These are phyloP conservation scores for Clarias gariepinus DNA, from an alignment of 2,113 vertebrate genomes.

Conservation along the genomic window DNA sequence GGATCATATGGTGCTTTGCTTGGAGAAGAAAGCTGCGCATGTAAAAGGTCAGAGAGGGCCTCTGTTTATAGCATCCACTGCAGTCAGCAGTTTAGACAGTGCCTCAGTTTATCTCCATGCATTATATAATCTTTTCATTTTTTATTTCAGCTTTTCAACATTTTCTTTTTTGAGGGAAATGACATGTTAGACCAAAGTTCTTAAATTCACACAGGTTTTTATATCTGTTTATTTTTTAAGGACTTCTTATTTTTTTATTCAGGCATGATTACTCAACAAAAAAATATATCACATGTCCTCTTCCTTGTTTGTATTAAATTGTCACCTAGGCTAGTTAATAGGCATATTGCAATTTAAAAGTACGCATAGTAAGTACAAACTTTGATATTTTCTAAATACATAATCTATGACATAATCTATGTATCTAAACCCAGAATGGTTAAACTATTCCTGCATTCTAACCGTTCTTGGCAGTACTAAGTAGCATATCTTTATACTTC, in stretches of 20 bases:
- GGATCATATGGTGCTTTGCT: not conserved
- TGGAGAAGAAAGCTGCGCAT: not conserved
- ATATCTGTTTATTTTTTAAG: not conserved
- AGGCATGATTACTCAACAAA: not conserved
- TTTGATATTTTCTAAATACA: not conserved
- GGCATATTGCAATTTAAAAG: not conserved
- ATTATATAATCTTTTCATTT: not conserved
- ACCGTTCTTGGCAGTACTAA: conserved; percentile 17
- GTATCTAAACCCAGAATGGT: not conserved
- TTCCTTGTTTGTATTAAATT: not conserved
- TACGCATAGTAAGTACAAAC: not conserved
- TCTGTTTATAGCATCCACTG: not conserved
- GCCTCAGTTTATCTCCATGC: not conserved
- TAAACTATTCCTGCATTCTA: not conserved
- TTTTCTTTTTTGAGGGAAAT: not conserved
- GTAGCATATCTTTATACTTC: not conserved
- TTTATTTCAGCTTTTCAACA: not conserved
- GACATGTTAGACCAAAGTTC: not conserved
- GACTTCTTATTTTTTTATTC: not conserved
- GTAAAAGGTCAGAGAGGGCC: conserved; percentile 2
- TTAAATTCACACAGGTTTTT: not conserved
- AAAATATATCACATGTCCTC: not conserved
- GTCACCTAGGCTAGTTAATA: not conserved
- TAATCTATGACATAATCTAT: not conserved
- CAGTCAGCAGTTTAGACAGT: not conserved